A percentile compares a stretch with the other conserved stretches of the same genome.
These are phyloP conservation scores for Stenodera caucasica DNA, from an alignment of 2,888 invertebrate species.

Conservation along the genomic window DNA sequence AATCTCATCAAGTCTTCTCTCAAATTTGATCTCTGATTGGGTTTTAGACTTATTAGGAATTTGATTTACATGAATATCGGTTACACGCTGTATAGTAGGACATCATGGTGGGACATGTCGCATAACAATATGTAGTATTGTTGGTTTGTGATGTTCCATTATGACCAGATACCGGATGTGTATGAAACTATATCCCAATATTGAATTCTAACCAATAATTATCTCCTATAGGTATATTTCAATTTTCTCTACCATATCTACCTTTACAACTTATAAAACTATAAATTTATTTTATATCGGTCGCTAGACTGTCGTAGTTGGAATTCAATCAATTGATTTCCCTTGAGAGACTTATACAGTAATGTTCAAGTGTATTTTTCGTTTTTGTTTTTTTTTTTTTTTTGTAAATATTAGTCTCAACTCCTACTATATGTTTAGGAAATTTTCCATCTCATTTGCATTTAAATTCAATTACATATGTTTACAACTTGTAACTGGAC, in stretches of 20 bases:
- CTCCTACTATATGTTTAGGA: slow-evolving; percentile 12
- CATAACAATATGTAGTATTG: slow-evolving; percentile 38
- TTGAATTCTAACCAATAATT: too few relatives aligned
- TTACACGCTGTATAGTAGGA: too few relatives aligned
- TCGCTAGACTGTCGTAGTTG: slow-evolving; percentile 24
- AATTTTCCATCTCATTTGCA: slow-evolving; percentile 17
- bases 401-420: neutral
- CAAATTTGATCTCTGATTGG: too few relatives aligned
- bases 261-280: too few relatives aligned
- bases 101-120: slow-evolving; percentile 42
- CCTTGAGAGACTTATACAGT: slow-evolving; percentile 27
- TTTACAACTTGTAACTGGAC: slow-evolving; percentile 20
- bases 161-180: neutral
- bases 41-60: too few relatives aligned
- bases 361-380: slow-evolving; percentile 28
- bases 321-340: slow-evolving; percentile 34
- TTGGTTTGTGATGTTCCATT: slow-evolving; percentile 16
- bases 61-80: too few relatives aligned
- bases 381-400: neutral
- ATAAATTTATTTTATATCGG: slow-evolving; percentile 20
- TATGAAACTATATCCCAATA: too few relatives aligned
- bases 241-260: neutral
- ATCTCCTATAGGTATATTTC: too few relatives aligned
- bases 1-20: too few relatives aligned
- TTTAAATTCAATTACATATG: slow-evolving; percentile 33